Conservation (phyloP, 2,888 invertebrate genomes). For the Dendrolimus pini region DNA sequence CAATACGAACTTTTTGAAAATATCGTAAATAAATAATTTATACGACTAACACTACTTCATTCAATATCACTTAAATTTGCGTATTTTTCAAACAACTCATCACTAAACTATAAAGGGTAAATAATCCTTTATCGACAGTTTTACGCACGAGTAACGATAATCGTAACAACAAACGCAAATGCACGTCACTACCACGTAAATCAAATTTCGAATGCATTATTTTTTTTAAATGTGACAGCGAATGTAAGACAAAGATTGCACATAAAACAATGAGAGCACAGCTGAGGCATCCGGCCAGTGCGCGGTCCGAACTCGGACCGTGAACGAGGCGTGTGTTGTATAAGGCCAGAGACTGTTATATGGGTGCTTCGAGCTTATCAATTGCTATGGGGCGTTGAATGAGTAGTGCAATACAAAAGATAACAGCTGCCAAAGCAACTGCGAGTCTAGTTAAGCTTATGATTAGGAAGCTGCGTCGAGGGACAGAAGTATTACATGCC, state of each 20-base stretch:
- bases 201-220: background rate
- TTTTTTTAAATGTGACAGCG: no score
- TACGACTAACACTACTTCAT: no score
- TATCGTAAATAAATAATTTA: no score
- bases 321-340: conserved; percentile 13
- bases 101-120: background rate
- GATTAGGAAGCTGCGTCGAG: no score
- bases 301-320: conserved; percentile 9
- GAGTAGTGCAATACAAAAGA: conserved; percentile 10
- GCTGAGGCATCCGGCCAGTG: conserved; percentile 29
- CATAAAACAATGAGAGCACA: conserved; percentile 9
- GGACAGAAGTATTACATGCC: no score
- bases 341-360: conserved; percentile 22
- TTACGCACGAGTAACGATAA: background rate
- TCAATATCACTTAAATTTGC: no score
- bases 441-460: no score
- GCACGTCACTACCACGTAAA: background rate
- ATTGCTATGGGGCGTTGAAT: conserved; percentile 27
- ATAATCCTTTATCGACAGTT: background rate
- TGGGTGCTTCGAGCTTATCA: conserved; percentile 37
- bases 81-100: background rate
- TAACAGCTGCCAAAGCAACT: no score
- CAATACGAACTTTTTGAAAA: no score
- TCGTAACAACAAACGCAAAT: background rate
- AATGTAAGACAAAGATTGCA: background rate